Percentiles rank a stretch among this genome's conserved stretches.
phyloP scores from a whole-genome alignment of 2,797 vertebrate genomes.

The Holocentrus rufus region DNA sequence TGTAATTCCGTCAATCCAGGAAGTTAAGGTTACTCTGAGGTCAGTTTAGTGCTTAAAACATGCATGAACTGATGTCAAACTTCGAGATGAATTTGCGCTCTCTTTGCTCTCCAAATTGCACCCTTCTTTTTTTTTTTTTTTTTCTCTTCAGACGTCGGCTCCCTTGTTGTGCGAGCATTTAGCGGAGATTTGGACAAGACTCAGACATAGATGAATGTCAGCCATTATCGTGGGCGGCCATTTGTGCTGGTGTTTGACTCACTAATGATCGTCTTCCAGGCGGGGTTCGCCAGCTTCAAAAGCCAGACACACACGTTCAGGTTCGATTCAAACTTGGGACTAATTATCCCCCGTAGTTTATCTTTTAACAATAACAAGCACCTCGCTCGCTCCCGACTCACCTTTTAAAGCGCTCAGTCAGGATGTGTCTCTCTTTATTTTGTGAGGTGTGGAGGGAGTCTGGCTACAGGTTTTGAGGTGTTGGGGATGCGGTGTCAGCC shows the following conservation, averaged over 20 bases:
- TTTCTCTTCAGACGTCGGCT: constrained; percentile 45
- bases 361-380: constrained; percentile 35
- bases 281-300: constrained; percentile 60
- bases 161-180: constrained; percentile 60
- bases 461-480: constrained; percentile 31
- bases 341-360: constrained; percentile 56
- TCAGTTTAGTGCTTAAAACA: too few species aligned
- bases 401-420: constrained; percentile 15
- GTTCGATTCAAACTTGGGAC: constrained; percentile 38
- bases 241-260: constrained; percentile 79
- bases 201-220: constrained; percentile 81
- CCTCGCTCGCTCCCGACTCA: constrained; percentile 7
- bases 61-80: not conserved
- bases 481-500: constrained; percentile 6
- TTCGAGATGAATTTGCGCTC: not conserved
- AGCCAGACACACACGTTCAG: constrained; percentile 29
- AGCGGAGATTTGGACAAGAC: constrained; percentile 71
- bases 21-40: not conserved
- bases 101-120: constrained; percentile 2
- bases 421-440: constrained; percentile 12
- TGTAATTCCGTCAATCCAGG: not conserved
- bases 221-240: constrained; percentile 76
- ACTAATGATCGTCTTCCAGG: constrained; percentile 76
- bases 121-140: constrained; percentile 9
- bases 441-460: not conserved